Evolutionary conservation across 2,888 invertebrate genomes (phyloP).

Genomic region (Aradus depressus): DNA sequence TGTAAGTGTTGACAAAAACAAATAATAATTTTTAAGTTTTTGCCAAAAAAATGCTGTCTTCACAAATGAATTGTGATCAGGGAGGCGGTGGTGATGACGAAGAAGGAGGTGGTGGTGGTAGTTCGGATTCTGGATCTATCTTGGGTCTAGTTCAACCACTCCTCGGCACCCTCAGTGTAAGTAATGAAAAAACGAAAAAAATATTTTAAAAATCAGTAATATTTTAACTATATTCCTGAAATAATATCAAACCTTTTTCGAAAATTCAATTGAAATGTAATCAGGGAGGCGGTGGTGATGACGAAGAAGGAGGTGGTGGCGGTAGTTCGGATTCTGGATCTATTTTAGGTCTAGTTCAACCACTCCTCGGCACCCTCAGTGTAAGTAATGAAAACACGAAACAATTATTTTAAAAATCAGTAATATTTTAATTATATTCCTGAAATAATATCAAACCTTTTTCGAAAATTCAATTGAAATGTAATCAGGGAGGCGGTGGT

Average conservation of each 20-base stretch:
- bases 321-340: slow-evolving; percentile 29
- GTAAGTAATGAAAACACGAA: slow-evolving; percentile 21
- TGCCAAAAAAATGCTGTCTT: too few relatives aligned
- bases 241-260: too few relatives aligned
- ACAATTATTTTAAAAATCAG: too few relatives aligned
- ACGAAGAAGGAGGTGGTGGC: slow-evolving; percentile 19
- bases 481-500: slow-evolving; percentile 22
- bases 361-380: slow-evolving; percentile 29
- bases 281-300: slow-evolving; percentile 20
- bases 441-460: too few relatives aligned
- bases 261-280: too few relatives aligned
- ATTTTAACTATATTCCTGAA: neutral
- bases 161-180: too few relatives aligned
- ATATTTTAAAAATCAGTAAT: too few relatives aligned
- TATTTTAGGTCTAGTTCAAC: slow-evolving; percentile 28
- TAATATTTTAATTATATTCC: neutral
- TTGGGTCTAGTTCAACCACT: slow-evolving; percentile 28
- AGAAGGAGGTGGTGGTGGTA: slow-evolving; percentile 24
- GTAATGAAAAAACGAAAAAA: too few relatives aligned
- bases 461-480: too few relatives aligned
- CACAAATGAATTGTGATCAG: too few relatives aligned
- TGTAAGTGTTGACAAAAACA: too few relatives aligned
- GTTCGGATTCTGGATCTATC: slow-evolving; percentile 27
- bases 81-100: slow-evolving; percentile 24
- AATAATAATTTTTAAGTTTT: too few relatives aligned